phyloP scores from a whole-genome alignment of 2,888 invertebrate species.

The Drosophila mimetica region DNA sequence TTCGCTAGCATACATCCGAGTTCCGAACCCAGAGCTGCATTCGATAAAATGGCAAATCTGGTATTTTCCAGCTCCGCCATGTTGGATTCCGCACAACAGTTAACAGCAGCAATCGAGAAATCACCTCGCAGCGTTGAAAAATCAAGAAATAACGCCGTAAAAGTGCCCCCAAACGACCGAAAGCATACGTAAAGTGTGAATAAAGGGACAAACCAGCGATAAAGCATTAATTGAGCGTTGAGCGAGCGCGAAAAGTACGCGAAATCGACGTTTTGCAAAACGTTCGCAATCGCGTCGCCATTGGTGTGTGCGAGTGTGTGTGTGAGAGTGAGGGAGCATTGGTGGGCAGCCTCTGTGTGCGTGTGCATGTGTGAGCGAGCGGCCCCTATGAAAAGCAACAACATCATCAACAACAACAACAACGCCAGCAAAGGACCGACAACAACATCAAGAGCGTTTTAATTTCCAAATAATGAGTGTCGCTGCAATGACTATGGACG shows the following conservation, averaged over 20 bases:
- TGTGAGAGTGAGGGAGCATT: constrained; percentile 17
- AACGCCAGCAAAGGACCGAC: constrained; percentile 55
- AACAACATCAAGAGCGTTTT: constrained; percentile 40
- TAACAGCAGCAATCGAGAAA: constrained; percentile 32
- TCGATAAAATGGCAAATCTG: neutral
- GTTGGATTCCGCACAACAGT: constrained; percentile 42
- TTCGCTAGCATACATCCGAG: neutral
- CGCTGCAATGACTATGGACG: constrained; percentile 84
- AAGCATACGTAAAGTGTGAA: constrained; percentile 68
- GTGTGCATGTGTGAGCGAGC: constrained; percentile 38
- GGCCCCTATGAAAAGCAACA: constrained; percentile 44
- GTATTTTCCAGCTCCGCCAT: constrained; percentile 38
- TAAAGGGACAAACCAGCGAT: constrained; percentile 68
- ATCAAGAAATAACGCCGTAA: constrained; percentile 50
- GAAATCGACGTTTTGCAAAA: constrained; percentile 61
- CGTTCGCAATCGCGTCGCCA: constrained; percentile 39
- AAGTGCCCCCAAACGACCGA: constrained; percentile 59
- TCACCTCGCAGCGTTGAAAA: constrained; percentile 50
- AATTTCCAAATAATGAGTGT: constrained; percentile 79
- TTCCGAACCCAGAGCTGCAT: neutral
- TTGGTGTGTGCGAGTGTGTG: constrained; percentile 37
- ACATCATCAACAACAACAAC: constrained; percentile 38
- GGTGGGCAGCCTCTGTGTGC: constrained; percentile 21
- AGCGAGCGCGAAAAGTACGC: constrained; percentile 61
- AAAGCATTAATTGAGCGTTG: constrained; percentile 57